phyloP scores from a whole-genome alignment of 2,888 invertebrate genomes.

The Drosophila algonquin region DNA sequence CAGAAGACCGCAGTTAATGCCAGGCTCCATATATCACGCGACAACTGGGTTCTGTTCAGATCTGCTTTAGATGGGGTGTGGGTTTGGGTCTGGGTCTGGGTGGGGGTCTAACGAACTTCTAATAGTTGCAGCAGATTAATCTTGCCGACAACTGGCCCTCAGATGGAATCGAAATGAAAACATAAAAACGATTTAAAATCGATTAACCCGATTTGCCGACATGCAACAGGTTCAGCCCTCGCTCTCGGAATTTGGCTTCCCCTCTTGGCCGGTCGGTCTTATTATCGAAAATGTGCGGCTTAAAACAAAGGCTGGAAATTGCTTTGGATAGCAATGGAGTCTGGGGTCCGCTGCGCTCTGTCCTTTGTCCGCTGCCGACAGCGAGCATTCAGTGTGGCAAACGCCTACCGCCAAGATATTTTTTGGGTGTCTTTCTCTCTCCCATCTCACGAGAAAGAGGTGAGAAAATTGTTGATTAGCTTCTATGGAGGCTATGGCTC shows the following conservation, averaged over 20 bases:
- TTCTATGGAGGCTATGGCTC: constrained; percentile 77
- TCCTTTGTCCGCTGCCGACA: constrained; percentile 66
- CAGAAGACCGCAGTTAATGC: constrained; percentile 69
- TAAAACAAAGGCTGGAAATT: constrained; percentile 78
- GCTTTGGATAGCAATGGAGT: constrained; percentile 7
- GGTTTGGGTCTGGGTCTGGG: background rate
- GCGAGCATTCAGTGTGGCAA: constrained; percentile 80
- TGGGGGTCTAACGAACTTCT: constrained; percentile 66
- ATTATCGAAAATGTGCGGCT: constrained; percentile 74
- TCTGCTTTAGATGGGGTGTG: constrained; percentile 11
- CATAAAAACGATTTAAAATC: constrained; percentile 83
- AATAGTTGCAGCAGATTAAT: constrained; percentile 74
- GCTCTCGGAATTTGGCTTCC: constrained; percentile 40
- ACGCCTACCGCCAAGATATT: constrained; percentile 79
- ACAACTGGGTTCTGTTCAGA: constrained; percentile 17
- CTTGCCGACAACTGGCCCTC: constrained; percentile 44
- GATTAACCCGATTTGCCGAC: constrained; percentile 82
- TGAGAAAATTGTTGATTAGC: constrained; percentile 84
- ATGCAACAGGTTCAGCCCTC: constrained; percentile 79
- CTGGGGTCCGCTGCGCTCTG: constrained; percentile 12
- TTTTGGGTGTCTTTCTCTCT: background rate
- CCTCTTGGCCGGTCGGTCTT: constrained; percentile 46
- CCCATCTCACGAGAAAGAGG: constrained; percentile 81
- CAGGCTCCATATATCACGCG: constrained; percentile 66
- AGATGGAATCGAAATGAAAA: constrained; percentile 79